Evolutionary conservation across 2,797 vertebrate species (phyloP), one percentile per base, ranked within the genome.

Genomic region (Rhinatrema bivittatum): DNA sequence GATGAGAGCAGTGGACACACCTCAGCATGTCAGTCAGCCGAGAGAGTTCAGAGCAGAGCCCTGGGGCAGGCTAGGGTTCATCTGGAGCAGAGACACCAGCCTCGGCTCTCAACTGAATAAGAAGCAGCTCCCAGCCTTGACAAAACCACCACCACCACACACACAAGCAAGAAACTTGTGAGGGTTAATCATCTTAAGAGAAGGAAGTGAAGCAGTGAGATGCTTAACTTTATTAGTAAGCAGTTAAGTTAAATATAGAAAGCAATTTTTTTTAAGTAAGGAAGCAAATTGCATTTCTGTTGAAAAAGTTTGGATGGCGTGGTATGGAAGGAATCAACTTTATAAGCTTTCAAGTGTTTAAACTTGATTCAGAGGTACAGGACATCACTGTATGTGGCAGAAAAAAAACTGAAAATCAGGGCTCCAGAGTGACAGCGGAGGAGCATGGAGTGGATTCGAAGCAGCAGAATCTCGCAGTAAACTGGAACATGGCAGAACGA

Each of bases 1-100:
- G n/a, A 66, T 32, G 72, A 83, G 82, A 84, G 74, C 79, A 83
- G 76, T 65, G 72, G 82, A 81, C 78, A 86, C 78, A 85, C 83
- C 76, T 82, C 82, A 86, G 81, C 84, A 82, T 74, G 84, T 80
- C 81, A 78, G 79, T 62, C 81, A 41, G 38, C 30, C 24, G 77
- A 79, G 82, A 81, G 79, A 61, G 70, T 80, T 82, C 72, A 52
- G 74, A 80, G 80, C 62, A 49, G 65, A 77, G 76, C 79, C 71
- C 72, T 74, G 75, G 70, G 65, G 73, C 76, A 76, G 74, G 76
- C 79, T 81, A 80, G 78, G 76, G 80, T 72, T 25, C 18, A 42
- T 61, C 30, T 54, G 72, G 70, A 73, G 78, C 78, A 65, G 66
- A 56, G 76, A 61, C 58, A 71, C 39, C 76, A 60, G 79, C 76